Evolutionary conservation across 2,113 vertebrate genomes (phyloP).

Genomic region (Hystrix brachyura): DNA sequence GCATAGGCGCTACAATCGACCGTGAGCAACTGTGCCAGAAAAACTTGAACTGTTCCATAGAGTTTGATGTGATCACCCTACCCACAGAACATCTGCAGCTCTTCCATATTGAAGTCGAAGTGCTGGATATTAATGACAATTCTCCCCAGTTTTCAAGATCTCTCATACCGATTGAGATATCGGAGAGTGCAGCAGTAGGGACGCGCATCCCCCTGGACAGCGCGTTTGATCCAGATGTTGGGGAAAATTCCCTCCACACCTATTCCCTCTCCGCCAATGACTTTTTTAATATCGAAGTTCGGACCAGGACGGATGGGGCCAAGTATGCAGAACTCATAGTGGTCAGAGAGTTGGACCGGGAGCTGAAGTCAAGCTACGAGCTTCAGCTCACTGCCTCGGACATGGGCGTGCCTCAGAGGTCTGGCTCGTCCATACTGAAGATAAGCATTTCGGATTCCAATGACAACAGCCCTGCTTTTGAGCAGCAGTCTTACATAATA

Average conservation of each 20-base stretch:
- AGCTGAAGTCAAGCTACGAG: slow-evolving; percentile 94
- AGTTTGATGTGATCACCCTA: slow-evolving; percentile 98
- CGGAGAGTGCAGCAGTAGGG: slow-evolving; percentile 96
- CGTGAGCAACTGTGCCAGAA: slow-evolving; percentile 97
- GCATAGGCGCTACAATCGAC: slow-evolving; percentile 95
- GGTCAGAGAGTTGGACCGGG: slow-evolving; percentile 94
- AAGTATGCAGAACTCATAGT: slow-evolving; percentile 97
- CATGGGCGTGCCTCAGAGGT: slow-evolving; percentile 94
- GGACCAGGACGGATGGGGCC: slow-evolving; percentile 95
- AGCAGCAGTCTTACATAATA: slow-evolving; percentile 93
- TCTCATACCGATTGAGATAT: slow-evolving; percentile 97
- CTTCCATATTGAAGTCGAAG: slow-evolving; percentile 98
- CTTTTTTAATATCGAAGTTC: slow-evolving; percentile 95
- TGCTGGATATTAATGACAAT: slow-evolving; percentile 99
- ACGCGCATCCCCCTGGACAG: slow-evolving; percentile 96
- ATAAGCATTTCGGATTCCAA: slow-evolving; percentile 98
- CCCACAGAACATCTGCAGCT: slow-evolving; percentile 97
- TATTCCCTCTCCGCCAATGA: slow-evolving; percentile 95
- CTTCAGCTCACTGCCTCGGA: slow-evolving; percentile 96
- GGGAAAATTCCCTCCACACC: slow-evolving; percentile 95
- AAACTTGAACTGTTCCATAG: slow-evolving; percentile 97
- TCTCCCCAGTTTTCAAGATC: slow-evolving; percentile 95
- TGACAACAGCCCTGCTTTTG: slow-evolving; percentile 97
- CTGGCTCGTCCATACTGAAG: slow-evolving; percentile 95
- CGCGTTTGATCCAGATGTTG: slow-evolving; percentile 96